Evolutionary conservation across 2,797 vertebrate species (phyloP).

Genomic region (Etheostoma nigrum): DNA sequence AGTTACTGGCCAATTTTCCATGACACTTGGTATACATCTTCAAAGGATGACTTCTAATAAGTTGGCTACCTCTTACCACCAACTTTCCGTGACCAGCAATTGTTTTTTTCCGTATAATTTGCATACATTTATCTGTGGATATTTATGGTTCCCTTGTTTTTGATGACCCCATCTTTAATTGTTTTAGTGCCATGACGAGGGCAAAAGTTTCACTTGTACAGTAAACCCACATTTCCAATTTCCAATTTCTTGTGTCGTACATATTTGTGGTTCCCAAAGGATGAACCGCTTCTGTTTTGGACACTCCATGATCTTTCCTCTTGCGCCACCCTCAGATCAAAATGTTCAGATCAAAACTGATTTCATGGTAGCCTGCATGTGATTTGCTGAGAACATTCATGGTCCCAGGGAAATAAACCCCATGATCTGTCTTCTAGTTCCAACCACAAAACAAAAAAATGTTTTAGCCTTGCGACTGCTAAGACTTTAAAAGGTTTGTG

Average conservation of each 20-base stretch:
- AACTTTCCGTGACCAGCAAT: background rate
- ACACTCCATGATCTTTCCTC: background rate
- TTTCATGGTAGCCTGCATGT: background rate
- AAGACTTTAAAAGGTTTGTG: background rate
- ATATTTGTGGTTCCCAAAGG: background rate
- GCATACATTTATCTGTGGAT: background rate
- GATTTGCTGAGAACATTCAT: background rate
- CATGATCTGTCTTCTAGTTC: background rate
- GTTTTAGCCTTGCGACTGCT: background rate
- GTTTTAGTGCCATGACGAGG: background rate
- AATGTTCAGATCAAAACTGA: background rate
- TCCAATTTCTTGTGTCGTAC: background rate
- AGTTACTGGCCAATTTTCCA: background rate
- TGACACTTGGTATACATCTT: background rate
- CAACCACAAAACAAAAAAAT: background rate
- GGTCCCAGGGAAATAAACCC: background rate
- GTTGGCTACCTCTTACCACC: background rate
- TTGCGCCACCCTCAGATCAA: background rate
- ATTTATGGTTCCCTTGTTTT: background rate
- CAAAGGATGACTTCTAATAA: background rate
- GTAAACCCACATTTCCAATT: background rate
- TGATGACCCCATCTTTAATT: background rate
- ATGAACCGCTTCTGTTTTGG: background rate
- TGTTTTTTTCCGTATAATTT: background rate
- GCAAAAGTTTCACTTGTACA: background rate